Conservation (phyloP, 2,113 vertebrate species). For the Epinephelus moara region DNA sequence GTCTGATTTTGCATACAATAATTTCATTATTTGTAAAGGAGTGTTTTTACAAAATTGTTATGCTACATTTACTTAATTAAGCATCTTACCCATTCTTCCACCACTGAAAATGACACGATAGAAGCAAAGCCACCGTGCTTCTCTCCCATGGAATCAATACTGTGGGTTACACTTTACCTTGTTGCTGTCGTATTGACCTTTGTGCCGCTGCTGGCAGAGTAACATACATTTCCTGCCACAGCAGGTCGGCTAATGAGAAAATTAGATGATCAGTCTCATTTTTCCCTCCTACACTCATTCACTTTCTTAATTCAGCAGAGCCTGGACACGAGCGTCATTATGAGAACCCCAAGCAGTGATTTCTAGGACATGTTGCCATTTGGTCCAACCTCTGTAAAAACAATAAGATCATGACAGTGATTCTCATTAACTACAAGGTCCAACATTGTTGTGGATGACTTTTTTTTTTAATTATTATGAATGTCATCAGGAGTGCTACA, state of each 20-base stretch:
- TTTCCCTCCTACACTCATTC: conserved; percentile 37
- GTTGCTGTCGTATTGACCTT: conserved; percentile 18
- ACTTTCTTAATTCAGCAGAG: conserved; percentile 21
- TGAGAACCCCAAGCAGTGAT: not conserved
- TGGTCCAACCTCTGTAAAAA: not conserved
- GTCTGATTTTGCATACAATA: not conserved
- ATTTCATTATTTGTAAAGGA: not conserved
- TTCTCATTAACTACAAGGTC: conserved; percentile 28
- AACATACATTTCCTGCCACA: conserved; percentile 28
- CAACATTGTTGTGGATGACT: not conserved
- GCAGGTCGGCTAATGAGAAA: conserved; percentile 60
- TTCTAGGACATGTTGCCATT: not conserved
- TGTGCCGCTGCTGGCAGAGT: conserved; percentile 22
- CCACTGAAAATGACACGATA: not conserved
- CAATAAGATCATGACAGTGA: not conserved
- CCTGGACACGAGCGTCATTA: not conserved
- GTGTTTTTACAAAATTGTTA: not conserved
- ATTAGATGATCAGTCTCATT: conserved; percentile 54
- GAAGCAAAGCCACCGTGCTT: not conserved
- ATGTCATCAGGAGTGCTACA: conserved; percentile 12
- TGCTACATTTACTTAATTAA: not conserved
- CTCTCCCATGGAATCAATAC: not conserved
- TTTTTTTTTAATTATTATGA: conserved; percentile 9
- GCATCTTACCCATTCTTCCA: not conserved
- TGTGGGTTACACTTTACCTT: conserved; percentile 1